Percentiles rank a stretch among this genome's conserved stretches.
phyloP scores from a whole-genome alignment of 1,140 invertebrate species.

The Sminthurinus signatus region DNA sequence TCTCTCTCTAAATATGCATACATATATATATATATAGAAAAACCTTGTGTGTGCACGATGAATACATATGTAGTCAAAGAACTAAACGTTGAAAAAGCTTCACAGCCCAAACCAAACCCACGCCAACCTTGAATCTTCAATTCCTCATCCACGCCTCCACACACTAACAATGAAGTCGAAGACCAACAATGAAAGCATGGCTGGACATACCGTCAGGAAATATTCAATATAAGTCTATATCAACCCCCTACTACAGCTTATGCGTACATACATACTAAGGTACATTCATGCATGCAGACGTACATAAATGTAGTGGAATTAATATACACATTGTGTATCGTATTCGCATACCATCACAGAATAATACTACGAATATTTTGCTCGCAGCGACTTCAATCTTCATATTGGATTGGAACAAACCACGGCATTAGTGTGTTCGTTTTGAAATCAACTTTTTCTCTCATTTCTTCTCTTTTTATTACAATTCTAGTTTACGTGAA shows the following conservation, averaged over 20 bases:
- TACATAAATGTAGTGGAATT: not conserved
- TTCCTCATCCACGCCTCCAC: slow-evolving; percentile 32
- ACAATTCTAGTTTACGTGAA: no score
- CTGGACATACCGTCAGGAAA: not conserved
- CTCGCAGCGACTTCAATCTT: no score
- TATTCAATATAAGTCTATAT: not conserved
- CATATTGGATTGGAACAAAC: no score
- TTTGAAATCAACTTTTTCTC: no score
- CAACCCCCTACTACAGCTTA: not conserved
- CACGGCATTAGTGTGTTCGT: no score
- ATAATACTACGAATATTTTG: not conserved
- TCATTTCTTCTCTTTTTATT: no score
- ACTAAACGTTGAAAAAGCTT: not conserved
- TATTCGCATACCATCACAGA: not conserved
- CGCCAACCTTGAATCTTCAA: slow-evolving; percentile 32
- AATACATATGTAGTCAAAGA: not conserved
- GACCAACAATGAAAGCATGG: slow-evolving; percentile 13
- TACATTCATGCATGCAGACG: not conserved
- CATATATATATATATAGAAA: not conserved
- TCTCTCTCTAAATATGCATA: not conserved
- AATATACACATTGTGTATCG: not conserved
- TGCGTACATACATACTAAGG: not conserved
- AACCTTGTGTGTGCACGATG: not conserved
- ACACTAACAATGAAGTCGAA: slow-evolving; percentile 22
- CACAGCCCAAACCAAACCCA: slow-evolving; percentile 14